A percentile compares a stretch with the other conserved stretches of the same genome.
Evolutionary conservation across 2,113 vertebrate species (phyloP).

Genomic region (Raja brachyura): DNA sequence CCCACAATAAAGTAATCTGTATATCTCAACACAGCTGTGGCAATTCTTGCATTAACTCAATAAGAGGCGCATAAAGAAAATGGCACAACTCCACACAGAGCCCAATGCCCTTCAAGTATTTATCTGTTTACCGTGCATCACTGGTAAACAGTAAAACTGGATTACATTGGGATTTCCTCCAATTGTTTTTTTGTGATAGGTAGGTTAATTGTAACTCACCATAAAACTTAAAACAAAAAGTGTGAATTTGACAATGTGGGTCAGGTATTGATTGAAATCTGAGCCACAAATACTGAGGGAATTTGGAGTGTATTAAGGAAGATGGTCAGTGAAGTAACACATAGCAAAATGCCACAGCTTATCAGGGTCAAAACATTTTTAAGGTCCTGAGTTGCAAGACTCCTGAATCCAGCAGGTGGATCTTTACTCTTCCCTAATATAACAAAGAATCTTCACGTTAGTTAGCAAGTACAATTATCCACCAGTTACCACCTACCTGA

Average conservation of each 20-base stretch:
- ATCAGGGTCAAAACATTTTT: not conserved
- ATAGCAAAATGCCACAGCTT: not conserved
- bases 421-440: not conserved
- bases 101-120: not conserved
- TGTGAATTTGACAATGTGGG: not conserved
- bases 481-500: constrained; percentile 72
- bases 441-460: not conserved
- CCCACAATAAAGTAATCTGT: not conserved
- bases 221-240: not conserved
- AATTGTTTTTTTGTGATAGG: not conserved
- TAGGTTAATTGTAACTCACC: not conserved
- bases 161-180: not conserved
- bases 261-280: not conserved
- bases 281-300: not conserved
- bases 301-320: not conserved
- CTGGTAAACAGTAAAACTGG: not conserved
- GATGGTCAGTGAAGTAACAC: not conserved
- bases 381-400: not conserved
- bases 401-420: not conserved
- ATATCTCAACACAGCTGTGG: not conserved
- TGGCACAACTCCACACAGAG: not conserved
- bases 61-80: not conserved
- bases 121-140: not conserved
- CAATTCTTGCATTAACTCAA: not conserved
- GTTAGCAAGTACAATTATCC: not conserved